Evolutionary conservation across 1,140 invertebrate genomes (phyloP), one percentile per base, ranked within the genome.

Genomic region (Papilio aristodemus): DNA sequence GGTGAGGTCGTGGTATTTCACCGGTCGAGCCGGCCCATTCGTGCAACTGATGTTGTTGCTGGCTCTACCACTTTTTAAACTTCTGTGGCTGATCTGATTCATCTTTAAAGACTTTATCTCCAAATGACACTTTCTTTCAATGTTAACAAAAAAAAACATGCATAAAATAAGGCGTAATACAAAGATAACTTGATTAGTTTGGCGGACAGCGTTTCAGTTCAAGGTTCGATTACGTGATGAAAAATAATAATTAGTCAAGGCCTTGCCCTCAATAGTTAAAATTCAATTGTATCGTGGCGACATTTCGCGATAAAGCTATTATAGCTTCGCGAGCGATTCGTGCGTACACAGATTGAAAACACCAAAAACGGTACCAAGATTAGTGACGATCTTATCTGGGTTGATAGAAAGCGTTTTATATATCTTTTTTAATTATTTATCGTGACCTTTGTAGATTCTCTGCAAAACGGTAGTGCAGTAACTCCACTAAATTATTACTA

Each of bases 191-290:
- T 6, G 27, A 32, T 17, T 5, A 43, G 39, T 43, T 43, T 43
- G 1, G 41, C n/a, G 41, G 4, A 43, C 41, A 43, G 14, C n/a
- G 27, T 32, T 59, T n/a, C 57, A 59, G 27, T 59, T 59, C 57
- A 59, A 59, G 57, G 57, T 59, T 36, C 13, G 25, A 59, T 59
- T 59, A 27, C 27, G 22, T 36, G 57, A 8, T 27, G 25, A 27
- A 32, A 59, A 59, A 32, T 59, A 14, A 59, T 59, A 59, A 59
- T 59, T 59, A 59, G 57, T 59, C 57, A 59, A 32, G 57, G 27
- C 57, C 57, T 36, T 14, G 57, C 11, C 27, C 57, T 59, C 22
- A 19, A 19, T 54, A n/a, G 50, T 11, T 54, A 17, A 22, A 50
- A 50, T 50, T 43, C 41, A 43, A 14, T 43, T 43, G n/a, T 43